A percentile compares a stretch with the other conserved stretches of the same genome.
Conservation (phyloP, 2,797 vertebrate genomes). For the Synanceia verrucosa region DNA sequence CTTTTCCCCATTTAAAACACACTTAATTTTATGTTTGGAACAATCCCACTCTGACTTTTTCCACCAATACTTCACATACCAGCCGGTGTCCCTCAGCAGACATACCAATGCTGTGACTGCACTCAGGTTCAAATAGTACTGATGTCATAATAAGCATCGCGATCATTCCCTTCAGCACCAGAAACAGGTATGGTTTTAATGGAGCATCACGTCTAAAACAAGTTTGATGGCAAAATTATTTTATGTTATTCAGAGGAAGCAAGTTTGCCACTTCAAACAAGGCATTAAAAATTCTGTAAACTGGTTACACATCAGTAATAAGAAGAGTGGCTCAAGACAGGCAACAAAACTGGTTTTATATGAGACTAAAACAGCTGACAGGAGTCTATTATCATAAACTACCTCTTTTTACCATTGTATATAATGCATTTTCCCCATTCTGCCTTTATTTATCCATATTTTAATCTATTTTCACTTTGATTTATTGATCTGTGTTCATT, state of each 20-base stretch:
- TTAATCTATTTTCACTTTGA: too few species aligned
- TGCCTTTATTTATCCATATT: too few species aligned
- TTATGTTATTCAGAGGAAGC: not conserved
- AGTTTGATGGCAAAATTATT: not conserved
- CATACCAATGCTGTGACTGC: constrained; percentile 64
- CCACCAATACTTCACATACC: constrained; percentile 52
- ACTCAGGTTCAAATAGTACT: constrained; percentile 29
- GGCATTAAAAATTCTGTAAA: not conserved
- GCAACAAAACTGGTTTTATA: not conserved
- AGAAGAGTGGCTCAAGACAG: too few species aligned
- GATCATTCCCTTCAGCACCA: constrained; percentile 34
- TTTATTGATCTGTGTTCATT: too few species aligned
- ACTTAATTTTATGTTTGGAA: constrained; percentile 33
- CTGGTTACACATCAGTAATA: not conserved
- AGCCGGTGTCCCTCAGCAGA: constrained; percentile 28
- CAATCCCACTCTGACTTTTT: constrained; percentile 23
- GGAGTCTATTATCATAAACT: not conserved
- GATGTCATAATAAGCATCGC: constrained; percentile 45
- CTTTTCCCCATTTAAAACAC: constrained; percentile 1
- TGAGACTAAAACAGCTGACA: not conserved
- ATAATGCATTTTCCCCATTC: too few species aligned
- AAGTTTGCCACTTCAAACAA: not conserved
- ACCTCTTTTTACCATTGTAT: too few species aligned
- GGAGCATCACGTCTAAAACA: not conserved
- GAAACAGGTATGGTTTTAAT: not conserved